Conservation (phyloP, 2,797 vertebrate genomes). For the Helostoma temminkii region DNA sequence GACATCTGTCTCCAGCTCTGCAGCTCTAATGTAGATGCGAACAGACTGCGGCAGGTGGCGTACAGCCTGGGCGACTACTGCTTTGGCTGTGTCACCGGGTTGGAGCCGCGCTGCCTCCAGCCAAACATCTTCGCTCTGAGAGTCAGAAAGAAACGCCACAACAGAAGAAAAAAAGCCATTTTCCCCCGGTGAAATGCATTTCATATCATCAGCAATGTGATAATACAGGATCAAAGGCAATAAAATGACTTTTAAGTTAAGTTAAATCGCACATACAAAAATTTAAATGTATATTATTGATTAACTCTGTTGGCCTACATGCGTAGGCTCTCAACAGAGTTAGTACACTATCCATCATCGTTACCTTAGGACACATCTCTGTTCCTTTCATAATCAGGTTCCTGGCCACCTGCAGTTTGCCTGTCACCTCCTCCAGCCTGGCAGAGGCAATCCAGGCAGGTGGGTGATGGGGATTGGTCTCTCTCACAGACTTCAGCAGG, state of each 20-base stretch:
- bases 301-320: background rate
- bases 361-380: slow-evolving; percentile 99
- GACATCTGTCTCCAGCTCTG: slow-evolving; percentile 96
- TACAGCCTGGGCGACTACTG: slow-evolving; percentile 97
- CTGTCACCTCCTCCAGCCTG: slow-evolving; percentile 96
- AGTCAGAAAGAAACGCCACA: slow-evolving; percentile 31
- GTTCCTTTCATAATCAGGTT: slow-evolving; percentile 99
- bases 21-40: slow-evolving; percentile 96
- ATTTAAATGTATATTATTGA: background rate
- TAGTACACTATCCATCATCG: background rate
- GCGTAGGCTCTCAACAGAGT: background rate
- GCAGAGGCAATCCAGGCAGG: slow-evolving; percentile 99
- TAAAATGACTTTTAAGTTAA: background rate
- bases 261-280: background rate
- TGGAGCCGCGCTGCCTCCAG: slow-evolving; percentile 96
- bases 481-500: slow-evolving; percentile 95
- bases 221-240: background rate
- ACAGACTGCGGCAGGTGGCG: slow-evolving; percentile 96
- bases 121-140: slow-evolving; percentile 98
- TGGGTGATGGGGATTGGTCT: slow-evolving; percentile 98
- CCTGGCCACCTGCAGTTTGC: slow-evolving; percentile 96
- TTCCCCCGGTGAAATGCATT: background rate
- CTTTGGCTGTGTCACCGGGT: slow-evolving; percentile 97
- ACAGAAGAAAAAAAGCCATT: background rate
- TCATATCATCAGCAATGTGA: background rate